Conservation (phyloP, 1,140 invertebrate species). For the Coenobita brevimanus region DNA sequence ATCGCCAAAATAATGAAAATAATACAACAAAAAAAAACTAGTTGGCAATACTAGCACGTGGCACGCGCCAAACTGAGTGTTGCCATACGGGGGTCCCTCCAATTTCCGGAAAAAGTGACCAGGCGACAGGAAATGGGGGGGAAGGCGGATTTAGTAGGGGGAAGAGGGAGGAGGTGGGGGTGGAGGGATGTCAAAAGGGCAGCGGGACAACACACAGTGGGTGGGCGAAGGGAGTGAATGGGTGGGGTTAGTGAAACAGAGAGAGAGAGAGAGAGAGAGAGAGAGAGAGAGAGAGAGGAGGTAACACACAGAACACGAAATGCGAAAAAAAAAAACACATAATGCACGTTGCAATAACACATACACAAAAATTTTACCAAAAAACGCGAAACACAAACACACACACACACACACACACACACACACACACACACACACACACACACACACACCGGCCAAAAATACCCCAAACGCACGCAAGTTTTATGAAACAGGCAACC, state of each 20-base stretch:
- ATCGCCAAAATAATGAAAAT: neutral
- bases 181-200: neutral
- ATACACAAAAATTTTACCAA: too few relatives aligned
- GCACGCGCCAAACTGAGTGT: slow-evolving; percentile 18
- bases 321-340: neutral
- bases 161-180: neutral
- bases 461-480: too few relatives aligned
- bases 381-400: too few relatives aligned
- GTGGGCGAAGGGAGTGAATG: neutral
- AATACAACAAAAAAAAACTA: neutral
- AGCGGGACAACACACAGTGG: neutral
- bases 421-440: too few relatives aligned
- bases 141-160: neutral
- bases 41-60: neutral
- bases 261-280: slow-evolving; percentile 7
- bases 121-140: neutral
- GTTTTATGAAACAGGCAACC: too few relatives aligned
- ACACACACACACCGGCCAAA: too few relatives aligned
- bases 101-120: neutral
- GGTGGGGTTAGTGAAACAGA: neutral
- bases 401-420: too few relatives aligned
- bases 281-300: neutral
- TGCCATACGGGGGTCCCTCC: neutral
- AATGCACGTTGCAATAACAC: neutral
- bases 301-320: neutral